These are phyloP conservation scores for Balanococcus diminutus DNA, from an alignment of 2,888 invertebrate species.

Conservation along the genomic window DNA sequence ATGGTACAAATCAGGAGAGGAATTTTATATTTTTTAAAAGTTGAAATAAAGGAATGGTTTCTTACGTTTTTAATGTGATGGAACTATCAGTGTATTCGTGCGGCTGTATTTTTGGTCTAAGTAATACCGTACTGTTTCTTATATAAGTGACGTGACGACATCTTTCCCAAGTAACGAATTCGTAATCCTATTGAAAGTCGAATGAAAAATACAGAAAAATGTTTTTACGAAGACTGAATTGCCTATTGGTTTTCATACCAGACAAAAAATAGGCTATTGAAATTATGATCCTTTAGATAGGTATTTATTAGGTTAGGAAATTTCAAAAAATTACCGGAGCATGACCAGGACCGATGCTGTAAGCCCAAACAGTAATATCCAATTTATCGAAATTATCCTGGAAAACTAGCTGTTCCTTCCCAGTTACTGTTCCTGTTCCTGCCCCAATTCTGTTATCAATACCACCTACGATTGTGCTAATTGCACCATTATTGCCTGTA, in stretches of 20 bases:
- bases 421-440: no score
- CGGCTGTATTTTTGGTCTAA: conserved; percentile 53
- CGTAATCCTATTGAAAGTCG: conserved; percentile 49
- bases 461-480: neutral
- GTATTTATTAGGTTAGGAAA: no score
- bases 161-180: conserved; percentile 55
- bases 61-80: conserved; percentile 14
- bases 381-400: conserved; percentile 17
- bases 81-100: conserved; percentile 39
- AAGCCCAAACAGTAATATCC: neutral
- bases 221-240: no score
- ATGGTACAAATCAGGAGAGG: no score
- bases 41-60: no score
- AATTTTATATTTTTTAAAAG: neutral
- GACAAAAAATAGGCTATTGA: no score
- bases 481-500: neutral
- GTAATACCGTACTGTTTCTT: conserved; percentile 48
- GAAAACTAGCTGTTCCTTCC: neutral
- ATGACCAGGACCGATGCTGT: neutral
- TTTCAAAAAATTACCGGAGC: neutral
- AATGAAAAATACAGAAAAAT: neutral
- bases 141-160: conserved; percentile 45
- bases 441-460: neutral
- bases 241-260: no score
- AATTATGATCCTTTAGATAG: no score